These are phyloP conservation scores for Caiman crocodilus DNA, from an alignment of 2,797 vertebrate genomes.

Conservation along the genomic window DNA sequence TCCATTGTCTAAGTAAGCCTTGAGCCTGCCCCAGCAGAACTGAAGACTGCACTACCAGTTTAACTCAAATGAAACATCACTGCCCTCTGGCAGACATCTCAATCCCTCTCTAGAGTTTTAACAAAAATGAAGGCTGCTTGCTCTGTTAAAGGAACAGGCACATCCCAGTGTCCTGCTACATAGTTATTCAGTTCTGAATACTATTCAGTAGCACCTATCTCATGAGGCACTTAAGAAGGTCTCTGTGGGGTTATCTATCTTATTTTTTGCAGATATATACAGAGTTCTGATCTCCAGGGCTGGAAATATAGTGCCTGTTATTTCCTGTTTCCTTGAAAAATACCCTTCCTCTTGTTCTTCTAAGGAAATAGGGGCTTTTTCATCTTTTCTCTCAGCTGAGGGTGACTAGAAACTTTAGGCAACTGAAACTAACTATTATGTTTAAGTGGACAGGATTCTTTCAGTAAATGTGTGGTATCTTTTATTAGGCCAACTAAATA, in stretches of 20 bases:
- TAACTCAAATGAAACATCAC: too few species aligned
- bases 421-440: slow-evolving; percentile 39
- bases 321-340: slow-evolving; percentile 1
- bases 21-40: too few species aligned
- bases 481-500: too few species aligned
- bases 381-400: slow-evolving; percentile 30
- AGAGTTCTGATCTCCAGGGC: background rate
- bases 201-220: background rate
- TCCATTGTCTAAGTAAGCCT: fast-evolving
- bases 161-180: background rate
- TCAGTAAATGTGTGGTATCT: too few species aligned
- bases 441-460: background rate
- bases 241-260: fast-evolving
- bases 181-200: fast-evolving
- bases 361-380: slow-evolving; percentile 38
- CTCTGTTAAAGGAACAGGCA: background rate
- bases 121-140: background rate
- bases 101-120: too few species aligned
- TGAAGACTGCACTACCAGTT: too few species aligned
- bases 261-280: fast-evolving
- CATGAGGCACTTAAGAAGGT: background rate
- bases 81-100: too few species aligned
- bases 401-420: background rate
- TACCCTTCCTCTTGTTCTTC: slow-evolving; percentile 40
- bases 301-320: slow-evolving; percentile 17